Conservation (phyloP, 2,113 vertebrate species). For the Saccopteryx leptura region DNA sequence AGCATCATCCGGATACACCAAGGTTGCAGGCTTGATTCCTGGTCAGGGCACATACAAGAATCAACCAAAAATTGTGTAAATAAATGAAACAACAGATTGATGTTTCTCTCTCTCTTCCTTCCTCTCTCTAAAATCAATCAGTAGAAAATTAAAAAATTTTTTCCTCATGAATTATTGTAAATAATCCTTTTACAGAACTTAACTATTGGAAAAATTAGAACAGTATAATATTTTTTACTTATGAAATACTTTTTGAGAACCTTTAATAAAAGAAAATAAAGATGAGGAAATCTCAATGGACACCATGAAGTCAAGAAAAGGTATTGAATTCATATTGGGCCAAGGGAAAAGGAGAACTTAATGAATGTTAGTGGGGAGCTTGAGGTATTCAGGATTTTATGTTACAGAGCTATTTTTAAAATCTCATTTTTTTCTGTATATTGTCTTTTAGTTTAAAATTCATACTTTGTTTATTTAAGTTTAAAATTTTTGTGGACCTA, state of each 20-base stretch:
- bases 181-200: constrained; percentile 17
- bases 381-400: constrained; percentile 1
- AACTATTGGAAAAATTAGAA: constrained; percentile 21
- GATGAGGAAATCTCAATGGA: background rate
- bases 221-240: constrained; percentile 33
- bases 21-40: no score
- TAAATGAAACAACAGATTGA: no score
- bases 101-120: no score
- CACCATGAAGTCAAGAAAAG: constrained; percentile 39
- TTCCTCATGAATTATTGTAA: constrained; percentile 58
- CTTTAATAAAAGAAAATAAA: constrained; percentile 33
- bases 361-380: constrained; percentile 22
- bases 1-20: no score
- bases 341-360: constrained; percentile 30
- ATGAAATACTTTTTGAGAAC: background rate
- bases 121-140: no score
- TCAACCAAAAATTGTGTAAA: no score
- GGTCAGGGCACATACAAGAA: no score
- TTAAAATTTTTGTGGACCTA: background rate
- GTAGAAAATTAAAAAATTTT: background rate
- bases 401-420: constrained; percentile 24
- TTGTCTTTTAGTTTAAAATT: constrained; percentile 23
- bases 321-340: background rate
- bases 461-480: constrained; percentile 20
- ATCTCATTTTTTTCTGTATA: constrained; percentile 40